Conservation (phyloP, 2,888 invertebrate genomes). For the Philaethria dido region DNA sequence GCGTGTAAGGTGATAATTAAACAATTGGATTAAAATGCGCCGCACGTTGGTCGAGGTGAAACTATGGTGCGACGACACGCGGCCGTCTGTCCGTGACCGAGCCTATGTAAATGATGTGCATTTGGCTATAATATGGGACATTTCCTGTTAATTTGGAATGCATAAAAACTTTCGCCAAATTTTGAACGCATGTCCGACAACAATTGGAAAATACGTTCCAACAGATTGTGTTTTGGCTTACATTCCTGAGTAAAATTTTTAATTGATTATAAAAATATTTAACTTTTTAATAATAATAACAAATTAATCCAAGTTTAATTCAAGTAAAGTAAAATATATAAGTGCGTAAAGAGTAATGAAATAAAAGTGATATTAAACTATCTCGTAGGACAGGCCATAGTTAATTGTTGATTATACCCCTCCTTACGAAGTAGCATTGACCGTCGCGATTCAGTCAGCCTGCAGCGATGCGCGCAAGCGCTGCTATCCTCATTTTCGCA, state of each 20-base stretch:
- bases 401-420: constrained; percentile 46
- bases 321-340: background rate
- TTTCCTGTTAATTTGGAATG: constrained; percentile 65
- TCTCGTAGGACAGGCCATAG: constrained; percentile 16
- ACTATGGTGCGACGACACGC: constrained; percentile 52
- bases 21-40: constrained; percentile 52
- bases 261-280: too few species aligned
- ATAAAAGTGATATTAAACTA: background rate
- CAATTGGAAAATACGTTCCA: background rate
- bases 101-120: constrained; percentile 64
- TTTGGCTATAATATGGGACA: constrained; percentile 65
- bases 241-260: background rate
- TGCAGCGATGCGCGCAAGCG: constrained; percentile 76
- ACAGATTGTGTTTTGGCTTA: background rate
- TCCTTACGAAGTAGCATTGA: constrained; percentile 47
- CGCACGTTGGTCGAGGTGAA: constrained; percentile 66
- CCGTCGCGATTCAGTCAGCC: constrained; percentile 64
- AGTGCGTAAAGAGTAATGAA: background rate
- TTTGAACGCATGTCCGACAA: constrained; percentile 22
- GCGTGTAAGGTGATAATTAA: constrained; percentile 47
- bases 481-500: constrained; percentile 64
- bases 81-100: constrained; percentile 58
- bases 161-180: constrained; percentile 56
- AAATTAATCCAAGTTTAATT: background rate
- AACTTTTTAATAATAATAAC: background rate